These are phyloP conservation scores for Cataglyphis altisquamis DNA, from an alignment of 2,888 invertebrate species.

Conservation along the genomic window DNA sequence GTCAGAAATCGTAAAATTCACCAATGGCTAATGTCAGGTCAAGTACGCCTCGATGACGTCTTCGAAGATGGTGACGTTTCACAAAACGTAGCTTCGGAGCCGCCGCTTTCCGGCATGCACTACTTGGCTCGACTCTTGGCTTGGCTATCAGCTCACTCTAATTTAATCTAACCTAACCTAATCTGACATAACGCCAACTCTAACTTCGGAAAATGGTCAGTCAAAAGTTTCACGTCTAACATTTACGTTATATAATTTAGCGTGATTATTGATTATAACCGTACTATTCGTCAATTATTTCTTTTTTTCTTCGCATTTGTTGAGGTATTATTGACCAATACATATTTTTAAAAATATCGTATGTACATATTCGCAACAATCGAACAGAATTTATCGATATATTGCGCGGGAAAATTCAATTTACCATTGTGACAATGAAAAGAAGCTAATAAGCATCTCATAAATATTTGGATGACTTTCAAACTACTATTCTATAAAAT, in stretches of 20 bases:
- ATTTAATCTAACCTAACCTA: slow-evolving; percentile 32
- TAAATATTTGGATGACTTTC: no score
- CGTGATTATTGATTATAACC: neutral
- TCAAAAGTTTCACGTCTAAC: neutral
- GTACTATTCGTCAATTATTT: neutral
- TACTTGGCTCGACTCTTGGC: no score
- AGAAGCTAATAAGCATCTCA: neutral
- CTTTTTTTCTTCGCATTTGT: neutral
- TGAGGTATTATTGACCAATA: no score
- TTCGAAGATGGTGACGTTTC: neutral
- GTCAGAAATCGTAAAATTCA: neutral
- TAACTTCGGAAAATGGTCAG: neutral
- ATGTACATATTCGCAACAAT: neutral
- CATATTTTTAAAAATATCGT: neutral
- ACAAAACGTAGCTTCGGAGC: neutral
- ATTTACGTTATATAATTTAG: neutral
- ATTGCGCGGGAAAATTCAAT: slow-evolving; percentile 26
- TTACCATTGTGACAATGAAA: neutral
- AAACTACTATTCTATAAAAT: neutral
- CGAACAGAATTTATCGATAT: neutral
- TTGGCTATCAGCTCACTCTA: neutral
- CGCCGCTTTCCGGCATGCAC: neutral
- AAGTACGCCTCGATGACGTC: neutral
- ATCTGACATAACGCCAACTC: neutral
- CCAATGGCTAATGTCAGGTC: neutral